Conservation (phyloP, 1,140 invertebrate species). For the Diplogasteroides magnus region DNA sequence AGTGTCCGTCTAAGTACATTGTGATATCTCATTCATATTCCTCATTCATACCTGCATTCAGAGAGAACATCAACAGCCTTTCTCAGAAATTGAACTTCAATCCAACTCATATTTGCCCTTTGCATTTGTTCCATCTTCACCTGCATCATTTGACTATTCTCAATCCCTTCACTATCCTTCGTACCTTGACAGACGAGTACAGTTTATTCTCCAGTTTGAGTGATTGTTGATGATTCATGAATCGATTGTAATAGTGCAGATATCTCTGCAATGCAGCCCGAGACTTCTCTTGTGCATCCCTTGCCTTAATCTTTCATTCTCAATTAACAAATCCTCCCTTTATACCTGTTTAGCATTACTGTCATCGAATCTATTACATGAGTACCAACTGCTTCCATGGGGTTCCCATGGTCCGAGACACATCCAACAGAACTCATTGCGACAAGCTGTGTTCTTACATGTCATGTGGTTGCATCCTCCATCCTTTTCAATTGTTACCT, state of each 20-base stretch:
- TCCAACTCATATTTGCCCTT: slow-evolving; percentile 99
- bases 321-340: neutral
- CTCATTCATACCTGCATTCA: slow-evolving; percentile 66
- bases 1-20: slow-evolving; percentile 71
- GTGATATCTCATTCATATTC: neutral
- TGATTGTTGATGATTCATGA: slow-evolving; percentile 99
- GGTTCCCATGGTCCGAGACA: slow-evolving; percentile 97
- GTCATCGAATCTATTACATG: slow-evolving; percentile 36
- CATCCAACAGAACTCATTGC: slow-evolving; percentile 97
- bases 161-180: neutral
- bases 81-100: slow-evolving; percentile 92
- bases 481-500: slow-evolving; percentile 92
- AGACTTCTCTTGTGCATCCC: slow-evolving; percentile 63
- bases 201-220: slow-evolving; percentile 91
- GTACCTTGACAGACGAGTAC: neutral
- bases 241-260: slow-evolving; percentile 95
- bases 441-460: slow-evolving; percentile 96
- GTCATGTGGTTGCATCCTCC: slow-evolving; percentile 99
- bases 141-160: slow-evolving; percentile 65
- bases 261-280: slow-evolving; percentile 86
- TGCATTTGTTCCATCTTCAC: slow-evolving; percentile 98
- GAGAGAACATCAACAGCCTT: slow-evolving; percentile 96
- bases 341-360: slow-evolving; percentile 15
- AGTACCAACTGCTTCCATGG: slow-evolving; percentile 85
- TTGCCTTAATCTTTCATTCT: no score